Conservation (phyloP, 2,113 vertebrate genomes). For the Labrus mixtus region DNA sequence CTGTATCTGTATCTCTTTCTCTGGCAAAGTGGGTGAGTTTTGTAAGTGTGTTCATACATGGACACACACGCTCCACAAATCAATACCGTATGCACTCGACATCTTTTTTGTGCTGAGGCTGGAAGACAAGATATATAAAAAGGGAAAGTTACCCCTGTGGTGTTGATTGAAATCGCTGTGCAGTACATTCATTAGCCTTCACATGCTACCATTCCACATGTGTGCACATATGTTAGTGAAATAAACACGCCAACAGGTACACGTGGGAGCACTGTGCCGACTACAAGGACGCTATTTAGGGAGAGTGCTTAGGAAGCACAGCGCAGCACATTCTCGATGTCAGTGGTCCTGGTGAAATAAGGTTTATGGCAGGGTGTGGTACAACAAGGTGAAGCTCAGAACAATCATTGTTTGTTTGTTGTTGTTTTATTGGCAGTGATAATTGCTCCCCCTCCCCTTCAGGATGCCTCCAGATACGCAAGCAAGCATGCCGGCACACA, state of each 20-base stretch:
- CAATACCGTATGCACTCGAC: slow-evolving; percentile 44
- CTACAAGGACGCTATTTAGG: slow-evolving; percentile 70
- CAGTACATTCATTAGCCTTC: slow-evolving; percentile 24
- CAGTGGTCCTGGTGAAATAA: slow-evolving; percentile 72
- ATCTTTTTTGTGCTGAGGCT: slow-evolving; percentile 55
- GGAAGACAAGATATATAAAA: slow-evolving; percentile 55
- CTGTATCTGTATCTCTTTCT: no score
- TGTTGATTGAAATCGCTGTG: slow-evolving; percentile 35
- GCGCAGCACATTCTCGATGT: slow-evolving; percentile 80
- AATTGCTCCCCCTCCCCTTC: slow-evolving; percentile 77
- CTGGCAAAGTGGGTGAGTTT: no score
- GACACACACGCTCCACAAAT: slow-evolving; percentile 27
- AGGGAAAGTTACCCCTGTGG: slow-evolving; percentile 43
- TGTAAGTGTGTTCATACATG: no score
- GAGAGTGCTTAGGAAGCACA: slow-evolving; percentile 84
- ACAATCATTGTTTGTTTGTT: slow-evolving; percentile 83
- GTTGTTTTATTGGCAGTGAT: slow-evolving; percentile 82
- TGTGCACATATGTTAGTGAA: slow-evolving; percentile 27
- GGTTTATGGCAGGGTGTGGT: slow-evolving; percentile 80
- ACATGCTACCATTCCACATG: slow-evolving; percentile 17
- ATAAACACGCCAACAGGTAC: slow-evolving; percentile 52
- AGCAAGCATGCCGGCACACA: slow-evolving; percentile 63
- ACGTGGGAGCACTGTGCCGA: slow-evolving; percentile 54
- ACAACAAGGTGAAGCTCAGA: slow-evolving; percentile 78
- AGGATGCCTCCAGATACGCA: slow-evolving; percentile 62